phyloP scores from a whole-genome alignment of 2,888 invertebrate species.

The Dilophus febrilis region DNA sequence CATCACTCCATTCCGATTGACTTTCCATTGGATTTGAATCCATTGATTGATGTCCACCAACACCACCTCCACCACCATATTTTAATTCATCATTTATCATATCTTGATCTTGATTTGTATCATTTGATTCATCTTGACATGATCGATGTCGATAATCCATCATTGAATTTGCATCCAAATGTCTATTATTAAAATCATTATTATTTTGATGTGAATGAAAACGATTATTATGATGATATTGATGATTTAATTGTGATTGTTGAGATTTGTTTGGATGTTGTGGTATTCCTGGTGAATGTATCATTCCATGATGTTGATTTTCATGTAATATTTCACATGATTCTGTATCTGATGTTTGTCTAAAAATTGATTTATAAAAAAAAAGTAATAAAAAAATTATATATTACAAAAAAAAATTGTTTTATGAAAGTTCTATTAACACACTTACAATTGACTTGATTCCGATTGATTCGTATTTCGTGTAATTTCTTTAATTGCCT shows the following conservation, averaged over 20 bases:
- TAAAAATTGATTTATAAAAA: conserved; percentile 9
- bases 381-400: background rate
- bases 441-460: conserved; percentile 29
- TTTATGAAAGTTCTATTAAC: background rate
- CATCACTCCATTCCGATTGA: conserved; percentile 69
- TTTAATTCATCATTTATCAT: conserved; percentile 29
- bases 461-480: conserved; percentile 38
- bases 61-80: conserved; percentile 28
- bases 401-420: conserved; percentile 5
- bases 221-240: too few relatives aligned
- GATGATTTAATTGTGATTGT: too few relatives aligned
- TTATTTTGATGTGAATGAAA: background rate
- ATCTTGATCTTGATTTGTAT: conserved; percentile 11
- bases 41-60: conserved; percentile 28
- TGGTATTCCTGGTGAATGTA: conserved; percentile 5
- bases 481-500: conserved; percentile 60
- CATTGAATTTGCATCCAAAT: background rate
- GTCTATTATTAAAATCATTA: background rate
- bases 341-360: conserved; percentile 31
- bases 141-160: too few relatives aligned
- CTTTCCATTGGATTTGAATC: conserved; percentile 40
- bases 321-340: conserved; percentile 30
- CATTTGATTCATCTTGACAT: conserved; percentile 23
- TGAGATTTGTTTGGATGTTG: conserved; percentile 4
- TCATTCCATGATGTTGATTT: conserved; percentile 20